Evolutionary conservation across 2,888 invertebrate genomes (phyloP), one percentile per base, ranked within the genome.

Genomic region (Orchestes rusci): DNA sequence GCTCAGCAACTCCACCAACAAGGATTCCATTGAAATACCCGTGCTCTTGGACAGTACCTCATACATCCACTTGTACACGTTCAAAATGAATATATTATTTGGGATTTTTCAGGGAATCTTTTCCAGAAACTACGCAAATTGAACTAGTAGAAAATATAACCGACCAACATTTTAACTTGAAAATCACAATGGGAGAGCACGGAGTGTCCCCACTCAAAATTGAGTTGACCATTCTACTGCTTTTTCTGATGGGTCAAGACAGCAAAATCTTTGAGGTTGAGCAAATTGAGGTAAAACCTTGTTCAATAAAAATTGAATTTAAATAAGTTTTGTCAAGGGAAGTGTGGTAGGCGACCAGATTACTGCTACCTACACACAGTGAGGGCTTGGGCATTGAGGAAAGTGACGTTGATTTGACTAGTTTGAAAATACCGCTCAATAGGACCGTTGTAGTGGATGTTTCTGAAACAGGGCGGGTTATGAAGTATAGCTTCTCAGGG

Each of bases 11-110:
- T 20, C 29, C 3, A 35, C 40, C 3, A 40, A 32, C 16, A 39
- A 45, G 32, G 33, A 27, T 30, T 5, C 13, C 16, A 12, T 16
- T 1, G 15, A 15, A 2, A 31, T 55, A 8, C 34, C 36, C 3
- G 44, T 58, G 16, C n/a, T 42, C 7, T 32, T 49, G n/a, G 16
- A 42, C 3, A 53, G 50, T 43, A 45, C 45, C 3, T 55, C 57
- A 1, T 53, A 54, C 36, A 52, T 58, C 29, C 42, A 46, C 42
- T 54, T 54, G 58, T 57, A n/a, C n/a, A n/a, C n/a, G n/a, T n/a
- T n/a, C n/a, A n/a, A n/a, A n/a, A n/a, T n/a, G n/a, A n/a, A n/a
- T n/a, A n/a, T n/a, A n/a, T n/a, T n/a, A n/a, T n/a, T n/a, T n/a
- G n/a, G n/a, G 23, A 30, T 37, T 34, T 49, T 51, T 39, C 29